Conservation (phyloP, 1,140 invertebrate genomes). For the Trichonephila inaurata region DNA sequence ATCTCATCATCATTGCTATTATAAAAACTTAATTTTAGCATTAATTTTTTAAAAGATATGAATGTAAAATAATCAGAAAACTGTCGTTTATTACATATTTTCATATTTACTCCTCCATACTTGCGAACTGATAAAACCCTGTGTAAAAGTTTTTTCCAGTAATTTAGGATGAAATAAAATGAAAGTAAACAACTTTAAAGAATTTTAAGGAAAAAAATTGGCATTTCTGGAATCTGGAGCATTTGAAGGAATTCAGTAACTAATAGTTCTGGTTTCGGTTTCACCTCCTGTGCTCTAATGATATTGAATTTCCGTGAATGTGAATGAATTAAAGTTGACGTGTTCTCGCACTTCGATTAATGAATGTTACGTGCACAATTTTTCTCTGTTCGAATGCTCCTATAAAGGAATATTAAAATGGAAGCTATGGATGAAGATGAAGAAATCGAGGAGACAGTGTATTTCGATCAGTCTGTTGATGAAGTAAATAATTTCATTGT, state of each 20-base stretch:
- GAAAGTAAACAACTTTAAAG: too few relatives aligned
- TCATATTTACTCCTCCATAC: too few relatives aligned
- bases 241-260: not conserved
- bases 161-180: too few relatives aligned
- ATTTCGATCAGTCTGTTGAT: slow-evolving; percentile 73
- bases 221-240: not conserved
- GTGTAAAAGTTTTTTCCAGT: too few relatives aligned
- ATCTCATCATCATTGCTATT: too few relatives aligned
- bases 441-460: slow-evolving; percentile 71
- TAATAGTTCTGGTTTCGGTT: not conserved
- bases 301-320: not conserved
- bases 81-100: too few relatives aligned
- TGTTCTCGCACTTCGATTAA: not conserved
- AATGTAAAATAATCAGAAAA: too few relatives aligned
- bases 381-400: not conserved
- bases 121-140: too few relatives aligned
- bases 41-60: too few relatives aligned
- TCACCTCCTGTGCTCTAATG: not conserved
- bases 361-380: not conserved
- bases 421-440: slow-evolving; percentile 67
- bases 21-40: too few relatives aligned
- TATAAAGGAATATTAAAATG: slow-evolving; percentile 42
- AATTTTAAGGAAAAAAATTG: too few relatives aligned
- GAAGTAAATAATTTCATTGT: slow-evolving; percentile 73
- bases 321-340: not conserved